Evolutionary conservation across 1,140 invertebrate genomes (phyloP), one percentile per base, ranked within the genome.

Genomic region (Neomicropteryx cornuta): DNA sequence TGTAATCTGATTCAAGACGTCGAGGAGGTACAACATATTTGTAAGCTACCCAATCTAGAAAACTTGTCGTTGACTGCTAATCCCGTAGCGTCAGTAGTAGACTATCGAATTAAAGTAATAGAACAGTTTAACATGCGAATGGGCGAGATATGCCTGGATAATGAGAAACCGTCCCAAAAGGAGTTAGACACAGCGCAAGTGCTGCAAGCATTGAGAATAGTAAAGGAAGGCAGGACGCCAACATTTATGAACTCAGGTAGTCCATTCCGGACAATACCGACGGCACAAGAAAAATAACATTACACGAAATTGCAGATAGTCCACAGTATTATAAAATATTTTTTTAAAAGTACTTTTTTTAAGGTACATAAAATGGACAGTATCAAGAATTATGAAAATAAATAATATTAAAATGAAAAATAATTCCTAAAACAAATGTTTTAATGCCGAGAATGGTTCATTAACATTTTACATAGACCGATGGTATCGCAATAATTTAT

Each of bases 131-230:
- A 83, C 30, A 72, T 75, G 27, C 69, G 86, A 32, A 83, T 84
- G 41, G 58, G 70, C 22, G 79, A 88, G 45, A 74, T 92, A 28
- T 83, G 75, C 55, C 60, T 96, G 31, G 93, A 96, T 53, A 88
- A 88, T 55, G 81, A 90, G 50, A 83, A 79, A 46, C 77, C 88
- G 0, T 81, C 82, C 18, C 81, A 89, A 53, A 83, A 84, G 48
- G 92, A 97, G 62, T 57, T 94, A 30, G 91, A 96, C 53, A 94
- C 86, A 10, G 88, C 92, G 1, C 79, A 87, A 23, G 80, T 96
- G 10, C 62, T 93, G 30, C 83, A 90, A 56, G 91, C 91, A 1
- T 67, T 96, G 35, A 73, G 82, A 50, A 79, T 65, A 4, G 60
- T 69, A 0, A 67, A 65, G 33, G 66, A 67, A 48, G 59, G 62